These are phyloP conservation scores for Holotrichia oblita DNA, from an alignment of 1,140 invertebrate species.

Conservation along the genomic window DNA sequence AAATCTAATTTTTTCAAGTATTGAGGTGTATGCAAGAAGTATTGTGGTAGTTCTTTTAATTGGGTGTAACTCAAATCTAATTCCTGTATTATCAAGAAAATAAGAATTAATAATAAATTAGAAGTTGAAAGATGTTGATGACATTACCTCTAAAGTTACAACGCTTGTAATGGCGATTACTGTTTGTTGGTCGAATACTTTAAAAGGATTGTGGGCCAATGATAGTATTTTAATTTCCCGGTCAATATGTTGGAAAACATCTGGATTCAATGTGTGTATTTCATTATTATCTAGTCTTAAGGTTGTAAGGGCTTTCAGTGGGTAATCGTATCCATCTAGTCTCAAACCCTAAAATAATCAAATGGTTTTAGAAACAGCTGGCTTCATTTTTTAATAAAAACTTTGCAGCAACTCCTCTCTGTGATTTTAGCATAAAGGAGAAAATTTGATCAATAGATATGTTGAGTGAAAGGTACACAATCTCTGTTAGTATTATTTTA, in stretches of 20 bases:
- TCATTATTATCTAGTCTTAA: constrained; percentile 74
- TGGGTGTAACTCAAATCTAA: constrained; percentile 75
- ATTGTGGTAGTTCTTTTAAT: constrained; percentile 68
- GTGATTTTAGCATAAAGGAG: too few relatives aligned
- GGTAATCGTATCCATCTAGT: constrained; percentile 66
- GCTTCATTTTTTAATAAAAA: too few relatives aligned
- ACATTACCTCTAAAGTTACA: constrained; percentile 68
- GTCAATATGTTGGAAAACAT: constrained; percentile 76
- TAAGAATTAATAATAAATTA: not conserved
- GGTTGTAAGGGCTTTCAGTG: constrained; percentile 67
- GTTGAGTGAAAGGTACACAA: too few relatives aligned
- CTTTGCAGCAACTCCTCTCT: too few relatives aligned
- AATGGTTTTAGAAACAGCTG: too few relatives aligned
- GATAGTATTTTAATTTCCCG: constrained; percentile 69
- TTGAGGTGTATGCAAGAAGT: constrained; percentile 72
- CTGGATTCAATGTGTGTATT: constrained; percentile 71
- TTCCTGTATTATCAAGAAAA: constrained; percentile 60
- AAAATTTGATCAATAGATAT: too few relatives aligned
- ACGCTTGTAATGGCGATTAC: constrained; percentile 71
- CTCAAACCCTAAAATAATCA: constrained; percentile 67
- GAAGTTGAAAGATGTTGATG: not conserved
- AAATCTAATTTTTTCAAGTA: constrained; percentile 72
- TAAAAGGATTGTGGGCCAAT: constrained; percentile 74
- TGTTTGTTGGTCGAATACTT: constrained; percentile 68
- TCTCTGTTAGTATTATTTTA: too few relatives aligned